Evolutionary conservation across 2,797 vertebrate genomes (phyloP), one percentile per base, ranked within the genome.

Genomic region (Bryconaethiops microstoma): DNA sequence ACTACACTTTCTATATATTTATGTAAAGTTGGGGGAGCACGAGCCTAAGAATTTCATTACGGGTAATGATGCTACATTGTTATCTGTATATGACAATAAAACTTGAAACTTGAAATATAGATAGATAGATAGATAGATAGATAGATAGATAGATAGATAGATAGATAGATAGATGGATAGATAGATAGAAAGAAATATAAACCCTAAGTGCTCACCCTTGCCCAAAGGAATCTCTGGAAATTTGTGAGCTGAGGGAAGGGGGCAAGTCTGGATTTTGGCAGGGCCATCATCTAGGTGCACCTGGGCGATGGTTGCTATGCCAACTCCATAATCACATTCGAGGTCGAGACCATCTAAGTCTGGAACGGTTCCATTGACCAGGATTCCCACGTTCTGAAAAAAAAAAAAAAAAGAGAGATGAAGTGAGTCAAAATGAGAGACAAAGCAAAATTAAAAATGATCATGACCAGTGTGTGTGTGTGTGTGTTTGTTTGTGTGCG

Each of bases 321-420:
- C 90, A 14, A 92, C 89, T 54, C 95, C 95, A 4, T 96, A 99
- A 91, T 97, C 96, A 74, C 98, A 99, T 70, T 95, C 92, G 88
- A 98, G 96, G 14, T 89, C 88, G 82, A 95, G 95, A 81, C 94
- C 95, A 0, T 90, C 93, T 87, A 99, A 92, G 88, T 96, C 95
- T 0, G 98, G 97, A 80, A 99, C 94, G 25, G 95, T 98, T 81
- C 98, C 98, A 0, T 96, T 94, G 86, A 99, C 95, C 89, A 97
- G 95, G 80, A 99, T 96, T 81, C 98, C 96, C 82, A 99, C 94
- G 70, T 93, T 90, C 98, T 97, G 88, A 42, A 42, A 42, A 42
- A 42, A 4, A 42, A 29, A 29, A 29, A 68, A 6, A 21, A 19
- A 57, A 69, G 59, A 71, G 29, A 16, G 10, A 21, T 7, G n/a